Percentiles rank a stretch among this genome's conserved stretches.
Conservation (phyloP, 1,140 invertebrate genomes). For the Tachypleus tridentatus region DNA sequence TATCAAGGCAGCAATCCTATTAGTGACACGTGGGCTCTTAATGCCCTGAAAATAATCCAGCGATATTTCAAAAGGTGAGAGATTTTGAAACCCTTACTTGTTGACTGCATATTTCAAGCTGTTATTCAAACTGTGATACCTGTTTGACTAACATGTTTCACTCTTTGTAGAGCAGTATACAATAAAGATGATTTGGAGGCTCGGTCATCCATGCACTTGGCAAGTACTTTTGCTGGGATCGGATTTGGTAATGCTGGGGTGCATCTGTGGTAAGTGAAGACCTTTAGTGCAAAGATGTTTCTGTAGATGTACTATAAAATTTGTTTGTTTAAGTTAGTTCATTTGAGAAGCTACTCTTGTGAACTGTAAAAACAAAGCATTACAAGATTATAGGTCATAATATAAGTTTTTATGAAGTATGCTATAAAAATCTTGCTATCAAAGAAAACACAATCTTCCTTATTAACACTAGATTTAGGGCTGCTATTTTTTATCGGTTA, state of each 20-base stretch:
- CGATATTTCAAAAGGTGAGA: constrained; percentile 45
- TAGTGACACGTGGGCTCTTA: constrained; percentile 79
- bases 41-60: constrained; percentile 53
- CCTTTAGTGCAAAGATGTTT: neutral
- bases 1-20: constrained; percentile 84
- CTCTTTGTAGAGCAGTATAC: constrained; percentile 53
- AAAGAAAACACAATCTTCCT: too few relatives aligned
- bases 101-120: neutral
- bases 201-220: constrained; percentile 71
- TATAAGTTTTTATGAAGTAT: too few relatives aligned
- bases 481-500: too few relatives aligned
- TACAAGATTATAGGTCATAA: too few relatives aligned
- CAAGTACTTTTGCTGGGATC: constrained; percentile 79
- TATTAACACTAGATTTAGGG: too few relatives aligned
- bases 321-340: too few relatives aligned
- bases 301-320: too few relatives aligned
- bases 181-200: constrained; percentile 68
- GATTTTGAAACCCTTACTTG: neutral
- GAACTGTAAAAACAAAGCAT: too few relatives aligned
- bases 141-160: constrained; percentile 1
- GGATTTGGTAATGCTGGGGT: constrained; percentile 88
- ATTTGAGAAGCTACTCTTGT: too few relatives aligned
- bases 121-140: constrained; percentile 1
- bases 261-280: constrained; percentile 52
- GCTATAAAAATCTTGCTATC: too few relatives aligned